Evolutionary conservation across 2,797 vertebrate genomes (phyloP), one percentile per base, ranked within the genome.

Genomic region (Cynopterus sphinx): DNA sequence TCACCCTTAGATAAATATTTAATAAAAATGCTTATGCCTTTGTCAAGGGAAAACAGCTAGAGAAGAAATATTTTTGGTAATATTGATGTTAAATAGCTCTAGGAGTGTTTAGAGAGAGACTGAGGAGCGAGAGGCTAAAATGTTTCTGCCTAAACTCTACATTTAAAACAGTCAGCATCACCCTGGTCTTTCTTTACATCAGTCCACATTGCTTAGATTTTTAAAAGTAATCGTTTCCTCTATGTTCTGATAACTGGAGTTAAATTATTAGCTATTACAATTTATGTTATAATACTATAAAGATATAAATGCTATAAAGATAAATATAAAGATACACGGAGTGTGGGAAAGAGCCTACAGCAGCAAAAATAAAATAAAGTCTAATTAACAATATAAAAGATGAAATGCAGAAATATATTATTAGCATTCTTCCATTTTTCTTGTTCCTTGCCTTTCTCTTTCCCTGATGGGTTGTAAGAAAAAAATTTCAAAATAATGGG

Each of bases 1-100:
- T 90, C 46, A 82, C 61, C 77, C 46, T 82, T 68, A 77, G 49
- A 57, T 78, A 86, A 91, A 92, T 85, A 86, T 94, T 96, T 95
- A 91, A 86, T 96, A 75, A 88, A 89, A 94, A 74, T 51, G 21
- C 6, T 17, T 65, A 17, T 90, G 63, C 31, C 28, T 74, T 94
- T 49, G 31, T 24, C 5, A 57, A 93, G 51, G 59, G 36, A 53
- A 59, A 75, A 41, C 55, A 59, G 55, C 24, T 36, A 31, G 22
- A 89, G 83, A 41, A 91, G 83, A 92, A 83, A 67, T 86, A 70
- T 26, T n/a, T 53, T 51, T 68, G 49, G 81, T 77, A 51, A 46
- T 61, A 24, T 53, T 51, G 28, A 21, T 79, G 46, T 77, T 85
- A 86, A 95, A 68, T 67, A 79, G 61, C 39, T 81, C 17, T 87